These are phyloP conservation scores for Hyles vespertilio DNA, from an alignment of 1,140 invertebrate genomes.

Conservation along the genomic window DNA sequence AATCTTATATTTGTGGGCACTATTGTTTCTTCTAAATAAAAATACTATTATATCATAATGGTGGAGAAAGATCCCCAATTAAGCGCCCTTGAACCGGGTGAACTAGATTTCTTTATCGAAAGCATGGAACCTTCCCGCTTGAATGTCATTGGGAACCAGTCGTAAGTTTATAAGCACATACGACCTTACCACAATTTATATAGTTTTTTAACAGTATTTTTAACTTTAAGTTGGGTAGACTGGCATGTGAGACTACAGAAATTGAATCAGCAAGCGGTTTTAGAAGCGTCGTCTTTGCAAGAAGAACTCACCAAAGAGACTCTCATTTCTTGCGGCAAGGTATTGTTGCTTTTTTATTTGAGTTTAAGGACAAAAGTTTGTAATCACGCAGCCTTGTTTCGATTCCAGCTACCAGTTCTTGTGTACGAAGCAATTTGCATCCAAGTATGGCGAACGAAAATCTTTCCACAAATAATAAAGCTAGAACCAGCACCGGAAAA, in stretches of 20 bases:
- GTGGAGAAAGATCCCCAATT: conserved; percentile 57
- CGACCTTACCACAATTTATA: background rate
- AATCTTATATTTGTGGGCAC: no score
- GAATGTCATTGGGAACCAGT: conserved; percentile 58
- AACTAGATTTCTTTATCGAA: conserved; percentile 65
- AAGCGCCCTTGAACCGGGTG: conserved; percentile 57
- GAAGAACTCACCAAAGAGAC: conserved; percentile 86
- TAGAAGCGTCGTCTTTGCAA: conserved; percentile 80
- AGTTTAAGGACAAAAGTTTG: background rate
- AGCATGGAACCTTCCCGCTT: conserved; percentile 59
- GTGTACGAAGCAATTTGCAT: conserved; percentile 87
- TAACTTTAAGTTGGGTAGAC: conserved; percentile 80
- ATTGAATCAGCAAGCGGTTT: conserved; percentile 86
- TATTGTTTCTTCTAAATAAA: conserved; percentile 1
- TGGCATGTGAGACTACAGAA: conserved; percentile 85
- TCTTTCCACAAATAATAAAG: conserved; percentile 83
- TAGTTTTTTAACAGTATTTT: background rate
- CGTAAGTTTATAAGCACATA: conserved; percentile 37
- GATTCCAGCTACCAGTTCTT: conserved; percentile 78
- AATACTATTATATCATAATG: conserved; percentile 27
- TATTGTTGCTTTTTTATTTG: conserved; percentile 44
- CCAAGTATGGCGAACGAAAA: conserved; percentile 85
- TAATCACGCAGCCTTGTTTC: no score
- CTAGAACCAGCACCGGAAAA: conserved; percentile 78
- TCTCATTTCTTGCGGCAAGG: conserved; percentile 80